A percentile compares a stretch with the other conserved stretches of the same genome.
phyloP scores from a whole-genome alignment of 2,113 vertebrate genomes.

The Psettodes erumei region DNA sequence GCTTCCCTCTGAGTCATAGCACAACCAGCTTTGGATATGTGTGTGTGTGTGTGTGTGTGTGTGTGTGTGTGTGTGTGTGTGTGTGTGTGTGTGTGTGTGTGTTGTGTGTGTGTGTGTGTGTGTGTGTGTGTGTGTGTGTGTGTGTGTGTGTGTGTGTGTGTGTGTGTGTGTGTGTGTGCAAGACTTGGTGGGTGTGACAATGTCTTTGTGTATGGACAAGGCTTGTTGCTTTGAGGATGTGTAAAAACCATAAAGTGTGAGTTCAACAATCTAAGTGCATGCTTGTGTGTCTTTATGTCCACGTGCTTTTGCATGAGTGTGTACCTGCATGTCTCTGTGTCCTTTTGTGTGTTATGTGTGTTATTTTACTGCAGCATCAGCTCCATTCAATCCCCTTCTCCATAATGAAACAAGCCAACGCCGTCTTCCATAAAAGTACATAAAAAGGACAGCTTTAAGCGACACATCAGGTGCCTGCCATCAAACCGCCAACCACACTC shows the following conservation, averaged over 20 bases:
- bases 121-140: too few relatives aligned
- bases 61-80: constrained; percentile 7
- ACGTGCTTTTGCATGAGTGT: background rate
- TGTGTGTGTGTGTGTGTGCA: constrained; percentile 30
- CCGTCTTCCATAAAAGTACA: constrained; percentile 12
- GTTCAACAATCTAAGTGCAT: background rate
- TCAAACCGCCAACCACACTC: constrained; percentile 29
- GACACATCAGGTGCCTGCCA: constrained; percentile 41
- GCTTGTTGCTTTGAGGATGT: background rate
- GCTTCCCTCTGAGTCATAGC: constrained; percentile 80
- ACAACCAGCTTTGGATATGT: constrained; percentile 35
- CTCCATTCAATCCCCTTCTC: constrained; percentile 24
- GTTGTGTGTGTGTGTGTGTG: background rate
- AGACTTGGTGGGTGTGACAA: constrained; percentile 38
- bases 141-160: too few relatives aligned
- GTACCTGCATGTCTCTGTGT: background rate
- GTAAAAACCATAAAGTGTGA: background rate
- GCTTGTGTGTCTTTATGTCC: background rate
- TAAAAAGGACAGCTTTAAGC: constrained; percentile 37
- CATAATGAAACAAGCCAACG: constrained; percentile 29
- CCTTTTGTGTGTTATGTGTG: constrained; percentile 21
- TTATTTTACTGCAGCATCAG: constrained; percentile 50
- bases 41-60: constrained; percentile 23
- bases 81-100: constrained; percentile 5
- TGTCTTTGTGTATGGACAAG: constrained; percentile 6